Percentiles rank a stretch among this genome's conserved stretches.
These are phyloP conservation scores for Semnopithecus entellus DNA, from an alignment of 2,113 vertebrate species.

Conservation along the genomic window DNA sequence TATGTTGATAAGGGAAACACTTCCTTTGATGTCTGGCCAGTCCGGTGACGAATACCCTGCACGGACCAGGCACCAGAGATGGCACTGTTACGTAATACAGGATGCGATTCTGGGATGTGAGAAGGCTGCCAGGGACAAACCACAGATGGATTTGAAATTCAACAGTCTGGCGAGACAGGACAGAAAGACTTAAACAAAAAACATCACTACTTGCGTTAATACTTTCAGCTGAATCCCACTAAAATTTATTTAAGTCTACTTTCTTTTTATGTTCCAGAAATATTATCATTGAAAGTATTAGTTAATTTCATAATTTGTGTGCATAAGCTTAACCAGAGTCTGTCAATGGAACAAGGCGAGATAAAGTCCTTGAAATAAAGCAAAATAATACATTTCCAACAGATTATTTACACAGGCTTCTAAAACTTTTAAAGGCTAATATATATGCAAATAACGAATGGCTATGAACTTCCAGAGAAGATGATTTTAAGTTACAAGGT, in stretches of 20 bases:
- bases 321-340: neutral
- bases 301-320: neutral
- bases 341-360: neutral
- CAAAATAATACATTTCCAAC: conserved; percentile 46
- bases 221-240: neutral
- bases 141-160: conserved; percentile 57
- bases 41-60: conserved; percentile 46
- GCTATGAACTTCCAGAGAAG: neutral
- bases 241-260: neutral
- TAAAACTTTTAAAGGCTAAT: neutral
- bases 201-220: neutral
- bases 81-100: conserved; percentile 31
- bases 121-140: conserved; percentile 59
- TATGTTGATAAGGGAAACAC: conserved; percentile 55
- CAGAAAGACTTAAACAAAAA: conserved; percentile 7
- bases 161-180: conserved; percentile 60
- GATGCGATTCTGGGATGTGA: conserved; percentile 8
- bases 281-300: conserved; percentile 9
- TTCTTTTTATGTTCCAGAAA: conserved; percentile 10
- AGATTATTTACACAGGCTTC: conserved; percentile 3
- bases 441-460: neutral
- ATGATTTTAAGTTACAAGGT: neutral
- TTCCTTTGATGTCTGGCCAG: conserved; percentile 62
- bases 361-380: neutral
- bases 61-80: neutral